Evolutionary conservation across 2,797 vertebrate species (phyloP).

Genomic region (Ctenochaetus hawaiiensis): DNA sequence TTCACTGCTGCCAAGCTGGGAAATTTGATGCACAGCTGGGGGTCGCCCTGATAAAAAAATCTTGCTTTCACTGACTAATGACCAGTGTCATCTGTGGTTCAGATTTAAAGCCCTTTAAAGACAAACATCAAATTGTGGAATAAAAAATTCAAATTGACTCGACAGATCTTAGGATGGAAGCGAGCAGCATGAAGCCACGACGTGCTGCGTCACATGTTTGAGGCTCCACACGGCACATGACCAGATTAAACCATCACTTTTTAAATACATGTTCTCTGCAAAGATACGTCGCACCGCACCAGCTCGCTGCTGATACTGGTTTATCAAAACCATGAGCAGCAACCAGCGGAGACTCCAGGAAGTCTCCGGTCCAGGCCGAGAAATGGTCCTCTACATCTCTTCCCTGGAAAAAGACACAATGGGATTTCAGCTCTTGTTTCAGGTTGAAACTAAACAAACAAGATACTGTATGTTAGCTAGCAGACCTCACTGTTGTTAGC

Average conservation of each 20-base stretch:
- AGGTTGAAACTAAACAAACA: not conserved
- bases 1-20: slow-evolving; percentile 10
- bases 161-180: not conserved
- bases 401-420: not conserved
- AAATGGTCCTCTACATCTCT: not conserved
- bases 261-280: not conserved
- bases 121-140: not conserved
- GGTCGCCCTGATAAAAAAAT: not conserved
- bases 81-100: not conserved
- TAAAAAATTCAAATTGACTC: not conserved
- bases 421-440: not conserved
- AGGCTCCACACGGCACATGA: not conserved
- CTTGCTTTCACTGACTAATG: not conserved
- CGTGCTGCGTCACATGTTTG: not conserved
- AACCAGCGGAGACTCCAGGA: not conserved
- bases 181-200: not conserved
- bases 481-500: too few species aligned
- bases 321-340: not conserved
- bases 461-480: too few species aligned
- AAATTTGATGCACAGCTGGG: slow-evolving; percentile 24
- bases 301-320: not conserved
- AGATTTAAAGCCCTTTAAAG: not conserved
- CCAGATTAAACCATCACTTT: too few species aligned
- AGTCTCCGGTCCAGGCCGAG: not conserved
- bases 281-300: not conserved